These are phyloP conservation scores for Gavia stellata DNA, from an alignment of 2,113 vertebrate species.

Conservation along the genomic window DNA sequence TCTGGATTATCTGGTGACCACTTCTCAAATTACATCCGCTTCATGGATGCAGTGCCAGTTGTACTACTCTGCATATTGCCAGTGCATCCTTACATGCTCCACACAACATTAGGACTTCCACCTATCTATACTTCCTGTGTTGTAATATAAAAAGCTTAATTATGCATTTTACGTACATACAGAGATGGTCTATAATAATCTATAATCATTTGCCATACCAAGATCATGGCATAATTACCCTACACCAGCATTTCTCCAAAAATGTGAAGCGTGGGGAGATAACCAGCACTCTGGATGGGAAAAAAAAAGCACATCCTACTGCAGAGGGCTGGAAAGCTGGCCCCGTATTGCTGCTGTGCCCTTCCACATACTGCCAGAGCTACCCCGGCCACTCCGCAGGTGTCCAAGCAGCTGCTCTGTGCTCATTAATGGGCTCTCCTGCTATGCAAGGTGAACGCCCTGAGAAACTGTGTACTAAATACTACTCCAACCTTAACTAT, in stretches of 20 bases:
- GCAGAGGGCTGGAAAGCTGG: not conserved
- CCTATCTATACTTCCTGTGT: not conserved
- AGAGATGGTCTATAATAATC: not conserved
- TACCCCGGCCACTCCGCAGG: accelerated
- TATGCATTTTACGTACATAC: not conserved
- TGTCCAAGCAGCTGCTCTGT: not conserved
- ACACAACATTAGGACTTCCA: too few species aligned
- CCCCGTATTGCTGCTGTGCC: not conserved
- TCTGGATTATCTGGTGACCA: not conserved
- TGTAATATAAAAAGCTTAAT: not conserved
- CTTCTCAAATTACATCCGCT: not conserved
- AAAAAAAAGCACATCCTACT: not conserved
- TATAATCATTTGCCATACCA: not conserved
- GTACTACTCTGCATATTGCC: too few species aligned
- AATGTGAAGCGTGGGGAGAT: accelerated
- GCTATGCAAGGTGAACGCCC: not conserved
- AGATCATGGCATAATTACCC: accelerated
- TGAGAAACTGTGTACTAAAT: not conserved
- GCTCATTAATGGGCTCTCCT: not conserved
- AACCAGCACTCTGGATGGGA: not conserved
- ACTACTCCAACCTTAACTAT: not conserved
- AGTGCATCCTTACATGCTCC: not conserved
- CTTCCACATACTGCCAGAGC: not conserved
- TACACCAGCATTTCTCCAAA: not conserved
- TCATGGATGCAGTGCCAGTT: accelerated